Percentiles rank a stretch among this genome's conserved stretches.
Conservation (phyloP, 2,113 vertebrate species). For the Puffinus mauretanicus region DNA sequence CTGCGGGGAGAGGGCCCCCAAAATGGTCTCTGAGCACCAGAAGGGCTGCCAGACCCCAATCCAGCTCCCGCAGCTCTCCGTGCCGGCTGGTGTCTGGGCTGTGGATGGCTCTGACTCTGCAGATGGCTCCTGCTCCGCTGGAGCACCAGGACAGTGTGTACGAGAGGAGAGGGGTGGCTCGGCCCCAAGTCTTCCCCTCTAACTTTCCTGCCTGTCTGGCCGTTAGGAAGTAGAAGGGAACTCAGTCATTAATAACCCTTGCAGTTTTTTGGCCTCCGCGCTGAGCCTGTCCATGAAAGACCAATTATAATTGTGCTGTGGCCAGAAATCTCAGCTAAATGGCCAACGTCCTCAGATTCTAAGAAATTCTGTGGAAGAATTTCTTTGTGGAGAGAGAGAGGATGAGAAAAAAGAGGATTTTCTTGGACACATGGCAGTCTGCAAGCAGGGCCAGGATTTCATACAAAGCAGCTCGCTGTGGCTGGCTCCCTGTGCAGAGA, state of each 20-base stretch:
- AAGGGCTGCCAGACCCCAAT: neutral
- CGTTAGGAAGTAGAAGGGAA: slow-evolving; percentile 41
- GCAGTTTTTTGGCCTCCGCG: slow-evolving; percentile 42
- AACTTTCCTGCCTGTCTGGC: slow-evolving; percentile 43
- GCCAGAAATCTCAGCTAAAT: slow-evolving; percentile 48
- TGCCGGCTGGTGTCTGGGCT: neutral
- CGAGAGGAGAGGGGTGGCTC: slow-evolving; percentile 3
- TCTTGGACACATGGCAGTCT: slow-evolving; percentile 51
- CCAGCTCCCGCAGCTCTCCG: neutral
- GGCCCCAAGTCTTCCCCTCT: slow-evolving; percentile 18
- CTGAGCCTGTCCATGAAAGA: slow-evolving; percentile 38
- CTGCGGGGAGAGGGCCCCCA: neutral
- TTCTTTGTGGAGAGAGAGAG: slow-evolving; percentile 35
- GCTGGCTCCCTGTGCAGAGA: neutral
- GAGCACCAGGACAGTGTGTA: neutral
- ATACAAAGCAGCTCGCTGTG: slow-evolving; percentile 6
- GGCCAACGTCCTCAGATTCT: slow-evolving; percentile 49
- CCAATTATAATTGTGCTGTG: slow-evolving; percentile 14
- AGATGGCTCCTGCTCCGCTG: neutral
- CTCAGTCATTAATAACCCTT: slow-evolving; percentile 60
- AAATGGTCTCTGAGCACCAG: neutral
- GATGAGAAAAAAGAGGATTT: slow-evolving; percentile 52
- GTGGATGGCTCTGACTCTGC: neutral
- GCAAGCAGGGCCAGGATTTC: neutral
- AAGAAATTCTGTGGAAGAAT: slow-evolving; percentile 55